phyloP scores from a whole-genome alignment of 1,140 invertebrate species.

The Orius insidiosus region DNA sequence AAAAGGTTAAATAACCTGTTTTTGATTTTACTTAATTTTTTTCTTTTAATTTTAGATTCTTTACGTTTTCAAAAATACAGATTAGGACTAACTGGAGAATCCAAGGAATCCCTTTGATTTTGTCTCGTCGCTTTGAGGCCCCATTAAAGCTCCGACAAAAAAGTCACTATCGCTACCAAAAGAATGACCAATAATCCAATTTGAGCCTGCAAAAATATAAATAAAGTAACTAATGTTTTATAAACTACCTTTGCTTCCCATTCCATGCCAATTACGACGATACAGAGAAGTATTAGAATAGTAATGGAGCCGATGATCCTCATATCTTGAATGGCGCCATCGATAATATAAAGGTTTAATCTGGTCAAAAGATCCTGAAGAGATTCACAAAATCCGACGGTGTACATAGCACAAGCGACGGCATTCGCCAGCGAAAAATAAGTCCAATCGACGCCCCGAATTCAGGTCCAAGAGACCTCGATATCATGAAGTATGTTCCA shows the following conservation, averaged over 20 bases:
- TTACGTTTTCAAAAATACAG: neutral
- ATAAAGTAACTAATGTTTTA: neutral
- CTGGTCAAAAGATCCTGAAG: conserved; percentile 45
- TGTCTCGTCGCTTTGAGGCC: conserved; percentile 57
- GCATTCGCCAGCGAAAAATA: conserved; percentile 83
- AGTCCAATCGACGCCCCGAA: conserved; percentile 83
- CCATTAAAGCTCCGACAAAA: conserved; percentile 68
- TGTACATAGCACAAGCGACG: conserved; percentile 93
- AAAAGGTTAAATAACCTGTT: conserved; percentile 9
- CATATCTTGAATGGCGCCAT: conserved; percentile 38
- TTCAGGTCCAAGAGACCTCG: conserved; percentile 84
- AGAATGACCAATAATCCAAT: conserved; percentile 75
- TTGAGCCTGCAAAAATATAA: conserved; percentile 51
- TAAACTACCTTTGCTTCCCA: conserved; percentile 62
- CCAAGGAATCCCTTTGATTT: conserved; percentile 73
- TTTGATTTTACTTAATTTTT: neutral
- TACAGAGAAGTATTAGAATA: conserved; percentile 51
- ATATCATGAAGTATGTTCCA: conserved; percentile 96
- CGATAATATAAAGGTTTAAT: conserved; percentile 36
- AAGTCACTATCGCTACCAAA: conserved; percentile 80
- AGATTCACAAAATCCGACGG: conserved; percentile 93
- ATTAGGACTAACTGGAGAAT: conserved; percentile 52
- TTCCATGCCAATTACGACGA: conserved; percentile 79
- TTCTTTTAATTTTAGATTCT: neutral
- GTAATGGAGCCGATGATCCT: conserved; percentile 55